Evolutionary conservation across 2,113 vertebrate genomes (phyloP).

Genomic region (Pterocles orientalis): DNA sequence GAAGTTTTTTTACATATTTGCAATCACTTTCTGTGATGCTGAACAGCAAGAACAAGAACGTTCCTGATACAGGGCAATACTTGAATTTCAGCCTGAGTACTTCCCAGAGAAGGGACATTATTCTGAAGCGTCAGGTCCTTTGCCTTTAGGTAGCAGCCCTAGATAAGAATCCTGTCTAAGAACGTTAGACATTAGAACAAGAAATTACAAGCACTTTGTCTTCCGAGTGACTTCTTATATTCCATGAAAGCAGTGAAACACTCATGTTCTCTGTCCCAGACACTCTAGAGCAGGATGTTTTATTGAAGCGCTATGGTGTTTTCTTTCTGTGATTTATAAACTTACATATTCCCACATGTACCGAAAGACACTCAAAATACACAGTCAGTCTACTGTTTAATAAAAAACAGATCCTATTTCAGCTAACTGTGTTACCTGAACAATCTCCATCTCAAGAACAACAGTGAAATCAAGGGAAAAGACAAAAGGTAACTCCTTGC

Average conservation of each 20-base stretch:
- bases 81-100: neutral
- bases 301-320: neutral
- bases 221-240: constrained; percentile 27
- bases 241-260: neutral
- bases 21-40: rapidly evolving
- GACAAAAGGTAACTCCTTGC: neutral
- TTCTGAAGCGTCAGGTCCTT: neutral
- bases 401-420: constrained; percentile 12
- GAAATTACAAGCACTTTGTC: constrained; percentile 32
- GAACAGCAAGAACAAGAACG: neutral
- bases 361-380: neutral
- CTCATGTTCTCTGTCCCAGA: constrained; percentile 57
- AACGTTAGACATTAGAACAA: neutral
- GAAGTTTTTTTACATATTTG: neutral
- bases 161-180: neutral
- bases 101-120: neutral
- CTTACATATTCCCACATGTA: neutral
- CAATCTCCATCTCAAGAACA: neutral
- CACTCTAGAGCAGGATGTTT: constrained; percentile 36
- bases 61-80: neutral
- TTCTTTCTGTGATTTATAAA: constrained; percentile 43
- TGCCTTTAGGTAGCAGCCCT: neutral
- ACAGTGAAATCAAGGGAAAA: neutral
- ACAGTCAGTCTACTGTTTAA: constrained; percentile 23
- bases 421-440: constrained; percentile 21